Base-by-base conservation (phyloP, 35 echinoderm and acorn worm genomes). In the Eucidaris tribuloides region DNA sequence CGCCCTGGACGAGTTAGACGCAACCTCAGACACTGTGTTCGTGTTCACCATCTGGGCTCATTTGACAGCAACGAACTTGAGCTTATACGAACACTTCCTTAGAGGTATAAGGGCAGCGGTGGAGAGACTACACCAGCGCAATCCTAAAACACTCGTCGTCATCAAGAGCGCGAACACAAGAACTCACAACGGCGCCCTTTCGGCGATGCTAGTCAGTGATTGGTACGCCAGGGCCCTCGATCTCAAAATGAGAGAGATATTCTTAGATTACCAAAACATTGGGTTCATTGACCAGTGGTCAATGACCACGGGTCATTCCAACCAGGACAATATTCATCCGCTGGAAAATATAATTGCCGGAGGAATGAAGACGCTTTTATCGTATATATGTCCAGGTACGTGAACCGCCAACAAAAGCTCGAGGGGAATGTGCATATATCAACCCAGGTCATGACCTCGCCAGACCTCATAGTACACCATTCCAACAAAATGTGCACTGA, bases 141-240 rank as follows among this genome's bases (percentile, higher is more conserved):
- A 50, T 22, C 74, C 71, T 4, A 43, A 64, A 7, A 65, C 52
- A 4, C 41, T 36, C 7, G 76, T 87, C 15, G 77, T 87, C 23
- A 79, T 87, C 55, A 87, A 87, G 40, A 62, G 71, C 24, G 85
- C 85, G 1, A 87, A 87, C 36, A 87, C 85, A 3, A 68, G 71
- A 25, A 43, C 1, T 2, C 37, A 42, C 3, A 4, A 4, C 1
- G 7, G 42, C 17, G n/a, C 22, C 38, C 58, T 37, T 7, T n/a
- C 38, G 2, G n/a, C 18, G 37, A 32, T 59, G 15, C 61, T 2
- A 4, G 0, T 42, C 7, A 78, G 71, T 28, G 58, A 87, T 45
- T 79, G 71, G 57, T 87, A 79, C 29, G 49, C 72, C 2, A n/a
- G 36, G 5, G 54, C 42, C 4, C 39, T 87, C 5, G 72, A 87